phyloP scores from a whole-genome alignment of 2,888 invertebrate genomes.

The Synergus itoensis region DNA sequence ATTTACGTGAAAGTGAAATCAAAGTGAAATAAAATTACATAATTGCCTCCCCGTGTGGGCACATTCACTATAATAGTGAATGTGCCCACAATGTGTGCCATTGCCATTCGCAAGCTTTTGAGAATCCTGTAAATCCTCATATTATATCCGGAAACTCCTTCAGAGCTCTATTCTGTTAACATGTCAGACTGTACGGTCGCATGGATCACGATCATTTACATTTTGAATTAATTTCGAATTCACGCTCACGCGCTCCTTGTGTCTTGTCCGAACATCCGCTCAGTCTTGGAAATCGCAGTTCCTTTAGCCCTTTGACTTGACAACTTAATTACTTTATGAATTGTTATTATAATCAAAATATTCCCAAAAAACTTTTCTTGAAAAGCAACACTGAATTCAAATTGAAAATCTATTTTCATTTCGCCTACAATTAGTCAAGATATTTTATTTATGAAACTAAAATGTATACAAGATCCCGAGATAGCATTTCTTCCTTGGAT shows the following conservation, averaged over 20 bases:
- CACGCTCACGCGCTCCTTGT: background rate
- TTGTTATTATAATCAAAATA: background rate
- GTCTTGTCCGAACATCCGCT: background rate
- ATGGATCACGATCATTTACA: constrained; percentile 30
- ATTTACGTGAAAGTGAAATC: too few relatives aligned
- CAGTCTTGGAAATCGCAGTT: background rate
- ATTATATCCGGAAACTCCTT: constrained; percentile 2
- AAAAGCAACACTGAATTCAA: too few relatives aligned
- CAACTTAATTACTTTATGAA: background rate
- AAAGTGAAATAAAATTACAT: too few relatives aligned
- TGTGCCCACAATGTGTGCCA: constrained; percentile 3
- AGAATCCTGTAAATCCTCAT: constrained; percentile 29
- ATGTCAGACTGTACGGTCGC: constrained; percentile 6
- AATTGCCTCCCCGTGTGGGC: background rate
- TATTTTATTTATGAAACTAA: background rate
- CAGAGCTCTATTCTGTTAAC: background rate
- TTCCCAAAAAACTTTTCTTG: background rate
- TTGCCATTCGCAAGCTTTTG: constrained; percentile 17
- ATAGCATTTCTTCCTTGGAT: background rate
- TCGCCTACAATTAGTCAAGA: too few relatives aligned
- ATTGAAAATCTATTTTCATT: too few relatives aligned
- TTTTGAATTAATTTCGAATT: constrained; percentile 16
- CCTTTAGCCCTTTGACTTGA: background rate
- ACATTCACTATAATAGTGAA: constrained; percentile 25
- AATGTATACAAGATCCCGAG: background rate